Base-by-base conservation (phyloP, 2,797 vertebrate species). In the Phataginus tetradactyla region DNA sequence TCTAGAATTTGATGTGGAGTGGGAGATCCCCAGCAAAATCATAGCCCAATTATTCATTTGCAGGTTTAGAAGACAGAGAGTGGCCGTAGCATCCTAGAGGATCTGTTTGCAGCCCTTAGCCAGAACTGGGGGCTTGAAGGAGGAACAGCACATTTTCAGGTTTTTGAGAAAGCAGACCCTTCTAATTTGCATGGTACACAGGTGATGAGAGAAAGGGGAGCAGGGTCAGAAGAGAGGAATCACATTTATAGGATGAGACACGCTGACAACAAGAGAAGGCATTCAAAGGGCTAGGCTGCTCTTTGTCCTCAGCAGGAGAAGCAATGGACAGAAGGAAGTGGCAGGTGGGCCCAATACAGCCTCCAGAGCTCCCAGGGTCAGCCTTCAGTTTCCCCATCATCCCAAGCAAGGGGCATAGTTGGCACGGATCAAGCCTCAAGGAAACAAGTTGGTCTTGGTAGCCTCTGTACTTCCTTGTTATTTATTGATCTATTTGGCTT, bases 21-120 rank as follows among this genome's bases (percentile, higher is more conserved):
- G 59, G 37, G 49, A 1, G 51, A 96, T 96, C 86, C 95, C 98
- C 42, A 77, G 85, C 25, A 81, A 51, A 86, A 32, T 53, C 75
- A 64, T 4, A 85, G 53, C 23, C 42, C 68, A 72, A 3, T 39
- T 63, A 57, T 37, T 51, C 42, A 15, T 25, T 53, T 86, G 20
- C 18, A 23, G 34, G 66, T 15, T 72, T 68, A 63, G 59, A 84
- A 42, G 90, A 29, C 34, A 66, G 39, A 66, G 45, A 18, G 4
- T 79, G 57, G 39, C 14, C 29, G 7, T 29, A 3, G 17, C 61
- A 29, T 72, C 51, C 29, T 45, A 12, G n/a, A 64, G 21, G 45
- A 42, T 69, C 9, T 57, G 27, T 75, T 32, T 72, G 51, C 53
- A 21, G 49, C 59, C 18, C 49, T 95, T 32, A 13, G 23, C 29